Conservation (phyloP, 2,113 vertebrate species). For the Cryptomyrus ogoouensis region DNA sequence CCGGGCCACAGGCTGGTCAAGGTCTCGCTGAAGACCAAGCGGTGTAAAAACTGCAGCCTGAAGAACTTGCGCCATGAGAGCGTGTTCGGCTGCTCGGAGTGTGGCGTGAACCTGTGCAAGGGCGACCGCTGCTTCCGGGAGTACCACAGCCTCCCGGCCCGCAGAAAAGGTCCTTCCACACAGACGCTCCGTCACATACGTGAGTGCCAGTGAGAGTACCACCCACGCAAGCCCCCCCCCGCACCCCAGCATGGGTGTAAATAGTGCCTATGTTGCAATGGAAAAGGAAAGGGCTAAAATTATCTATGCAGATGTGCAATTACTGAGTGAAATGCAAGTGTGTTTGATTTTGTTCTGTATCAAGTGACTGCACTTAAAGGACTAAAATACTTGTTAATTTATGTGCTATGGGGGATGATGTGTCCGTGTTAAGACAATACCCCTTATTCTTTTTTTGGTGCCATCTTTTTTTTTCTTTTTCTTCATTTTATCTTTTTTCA, state of each 20-base stretch:
- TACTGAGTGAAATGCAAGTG: not conserved
- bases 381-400: not conserved
- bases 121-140: slow-evolving; percentile 59
- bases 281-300: not conserved
- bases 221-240: not conserved
- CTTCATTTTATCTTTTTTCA: slow-evolving; percentile 5
- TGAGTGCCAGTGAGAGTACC: not conserved
- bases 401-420: not conserved
- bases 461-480: not conserved
- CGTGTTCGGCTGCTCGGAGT: slow-evolving; percentile 52
- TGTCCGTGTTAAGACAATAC: not conserved
- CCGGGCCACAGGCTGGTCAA: slow-evolving; percentile 46
- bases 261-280: not conserved
- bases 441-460: not conserved
- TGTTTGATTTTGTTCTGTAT: not conserved
- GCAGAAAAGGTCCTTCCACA: slow-evolving; percentile 38
- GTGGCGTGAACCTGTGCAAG: slow-evolving; percentile 55
- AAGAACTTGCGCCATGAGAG: slow-evolving; percentile 51
- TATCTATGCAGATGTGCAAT: not conserved
- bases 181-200: not conserved
- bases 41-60: slow-evolving; percentile 54
- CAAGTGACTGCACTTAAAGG: not conserved
- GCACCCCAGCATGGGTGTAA: not conserved
- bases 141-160: slow-evolving; percentile 42
- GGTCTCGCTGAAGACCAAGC: slow-evolving; percentile 43